Evolutionary conservation across 2,797 vertebrate species (phyloP).

Genomic region (Pristis pectinata): DNA sequence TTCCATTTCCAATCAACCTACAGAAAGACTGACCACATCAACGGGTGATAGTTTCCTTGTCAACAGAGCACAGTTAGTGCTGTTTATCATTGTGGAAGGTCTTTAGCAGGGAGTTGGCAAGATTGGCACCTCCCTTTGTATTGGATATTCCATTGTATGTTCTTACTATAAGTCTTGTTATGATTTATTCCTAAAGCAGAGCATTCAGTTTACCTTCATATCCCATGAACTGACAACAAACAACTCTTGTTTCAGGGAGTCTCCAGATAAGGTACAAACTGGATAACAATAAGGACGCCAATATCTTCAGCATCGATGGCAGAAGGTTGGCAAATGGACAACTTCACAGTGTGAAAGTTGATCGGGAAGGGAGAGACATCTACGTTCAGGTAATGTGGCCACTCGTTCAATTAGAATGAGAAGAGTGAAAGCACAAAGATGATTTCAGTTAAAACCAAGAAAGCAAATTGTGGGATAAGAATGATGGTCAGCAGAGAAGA

Average conservation of each 20-base stretch:
- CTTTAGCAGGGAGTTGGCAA: not conserved
- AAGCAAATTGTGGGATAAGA: not conserved
- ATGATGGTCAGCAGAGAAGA: too few relatives aligned
- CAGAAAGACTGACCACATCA: not conserved
- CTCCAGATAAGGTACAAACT: slow-evolving; percentile 85
- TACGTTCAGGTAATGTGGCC: slow-evolving; percentile 70
- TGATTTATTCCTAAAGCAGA: not conserved
- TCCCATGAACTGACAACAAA: not conserved
- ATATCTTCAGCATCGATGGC: slow-evolving; percentile 67
- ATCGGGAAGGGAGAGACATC: slow-evolving; percentile 73
- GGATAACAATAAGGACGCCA: slow-evolving; percentile 61
- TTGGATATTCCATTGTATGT: not conserved
- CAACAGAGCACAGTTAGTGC: not conserved
- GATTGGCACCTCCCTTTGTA: not conserved
- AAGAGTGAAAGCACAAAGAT: not conserved
- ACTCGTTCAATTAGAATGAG: not conserved
- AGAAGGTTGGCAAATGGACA: slow-evolving; percentile 75
- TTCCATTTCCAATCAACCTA: not conserved
- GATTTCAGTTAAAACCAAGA: not conserved
- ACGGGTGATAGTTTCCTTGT: not conserved
- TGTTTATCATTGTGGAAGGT: not conserved
- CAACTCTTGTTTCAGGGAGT: slow-evolving; percentile 67
- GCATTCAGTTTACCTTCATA: not conserved
- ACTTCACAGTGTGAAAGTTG: slow-evolving; percentile 76
- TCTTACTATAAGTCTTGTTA: not conserved